Conservation (phyloP, 2,888 invertebrate genomes). For the Erannis defoliaria region DNA sequence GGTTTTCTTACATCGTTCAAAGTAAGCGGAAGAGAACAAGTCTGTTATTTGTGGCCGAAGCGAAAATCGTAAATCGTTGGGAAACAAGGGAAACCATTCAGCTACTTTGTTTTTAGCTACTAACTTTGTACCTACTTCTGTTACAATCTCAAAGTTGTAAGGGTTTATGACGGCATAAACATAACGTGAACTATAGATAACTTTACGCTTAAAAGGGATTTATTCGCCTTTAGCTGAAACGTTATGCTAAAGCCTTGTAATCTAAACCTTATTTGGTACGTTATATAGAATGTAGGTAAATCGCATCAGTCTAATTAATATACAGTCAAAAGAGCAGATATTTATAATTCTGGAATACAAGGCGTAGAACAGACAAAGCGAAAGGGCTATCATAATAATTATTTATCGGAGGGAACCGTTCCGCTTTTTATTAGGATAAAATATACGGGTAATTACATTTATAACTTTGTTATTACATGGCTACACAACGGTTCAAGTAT, state of each 20-base stretch:
- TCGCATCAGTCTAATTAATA: background rate
- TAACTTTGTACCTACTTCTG: constrained; percentile 59
- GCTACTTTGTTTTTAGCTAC: constrained; percentile 53
- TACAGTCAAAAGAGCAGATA: background rate
- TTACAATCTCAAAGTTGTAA: constrained; percentile 51
- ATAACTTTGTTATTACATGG: constrained; percentile 16
- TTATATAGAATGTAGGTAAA: background rate
- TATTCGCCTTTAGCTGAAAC: background rate
- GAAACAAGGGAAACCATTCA: constrained; percentile 47
- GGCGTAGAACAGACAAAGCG: background rate
- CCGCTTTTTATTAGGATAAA: constrained; percentile 17
- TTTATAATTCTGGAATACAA: background rate
- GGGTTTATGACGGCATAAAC: constrained; percentile 45
- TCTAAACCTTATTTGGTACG: background rate
- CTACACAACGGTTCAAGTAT: background rate
- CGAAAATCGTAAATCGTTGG: constrained; percentile 59
- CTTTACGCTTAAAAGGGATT: constrained; percentile 8
- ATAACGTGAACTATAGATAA: constrained; percentile 16
- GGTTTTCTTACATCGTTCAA: constrained; percentile 19
- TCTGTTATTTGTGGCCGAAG: constrained; percentile 50
- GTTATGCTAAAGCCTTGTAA: background rate
- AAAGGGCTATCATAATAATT: constrained; percentile 17
- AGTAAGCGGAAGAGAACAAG: constrained; percentile 42
- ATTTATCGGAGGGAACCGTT: constrained; percentile 7
- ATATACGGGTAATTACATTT: constrained; percentile 20